Evolutionary conservation across 2,797 vertebrate genomes (phyloP), one percentile per base, ranked within the genome.

Genomic region (Chromobotia macracanthus): DNA sequence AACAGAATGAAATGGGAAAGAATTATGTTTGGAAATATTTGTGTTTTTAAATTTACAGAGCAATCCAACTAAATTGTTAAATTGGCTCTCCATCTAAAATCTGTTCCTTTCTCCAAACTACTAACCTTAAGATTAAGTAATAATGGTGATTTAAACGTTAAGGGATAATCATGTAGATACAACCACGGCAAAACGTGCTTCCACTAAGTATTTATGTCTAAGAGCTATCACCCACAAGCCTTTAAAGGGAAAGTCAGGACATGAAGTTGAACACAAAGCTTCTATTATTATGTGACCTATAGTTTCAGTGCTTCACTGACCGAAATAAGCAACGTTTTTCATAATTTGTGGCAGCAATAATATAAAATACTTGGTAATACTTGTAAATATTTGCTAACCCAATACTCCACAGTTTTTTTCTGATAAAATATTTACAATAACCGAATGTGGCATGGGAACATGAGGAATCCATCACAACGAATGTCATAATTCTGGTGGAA

Each of bases 251-350:
- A 63, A 16, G 13, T 21, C 11, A 74, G 72, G 56, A 50, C 56
- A 63, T 50, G 19, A 60, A 61, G 13, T 18, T 63, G 13, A 48
- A 31, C 0, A 63, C 72, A 74, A 51, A 64, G 25, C 23, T 50
- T 46, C n/a, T 19, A 31, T 63, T 61, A 48, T 73, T 74, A 9
- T 74, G 60, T 74, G 60, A 64, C 60, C 25, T 35, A 16, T 35
- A 25, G 25, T 63, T 51, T 31, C 21, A 64, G 18, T 19, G 41
- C 11, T 31, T 35, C 18, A 50, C 46, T 63, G 13, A 19, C 16
- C 25, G 16, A 21, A 10, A 13, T 61, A 46, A 60, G 56, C 38
- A 46, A 60, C 60, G 15, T 1, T 2, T 21, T 71, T 25, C 35
- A 72, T 72, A 23, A 72, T 23, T 72, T 11, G 8, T 16, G 10